Evolutionary conservation across 2,888 invertebrate species (phyloP), one percentile per base, ranked within the genome.

Genomic region (Miltochrista miniata): DNA sequence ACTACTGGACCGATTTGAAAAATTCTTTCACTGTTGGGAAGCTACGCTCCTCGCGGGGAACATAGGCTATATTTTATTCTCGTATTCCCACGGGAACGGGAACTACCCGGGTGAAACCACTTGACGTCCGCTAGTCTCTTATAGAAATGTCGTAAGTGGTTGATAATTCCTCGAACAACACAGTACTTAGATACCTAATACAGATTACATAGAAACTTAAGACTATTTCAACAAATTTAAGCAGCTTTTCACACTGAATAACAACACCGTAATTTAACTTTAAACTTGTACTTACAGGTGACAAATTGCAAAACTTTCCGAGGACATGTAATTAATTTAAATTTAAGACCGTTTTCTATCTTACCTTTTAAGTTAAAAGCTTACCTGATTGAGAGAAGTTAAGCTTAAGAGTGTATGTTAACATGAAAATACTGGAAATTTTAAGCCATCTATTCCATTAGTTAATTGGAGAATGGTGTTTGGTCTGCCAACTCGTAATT

Each of bases 271-370:
- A 45, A 45, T 31, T 41, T 46, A 18, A 46, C 41, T 18, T 31
- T 13, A 45, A 44, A 43, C 39, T 52, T 36, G 30, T 14, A 13
- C 18, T 5, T 2, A 24, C 13, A 5, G 9, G 44, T 38, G 52
- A 48, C 52, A 48, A 53, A 53, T 53, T 45, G 45, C 37, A 14
- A 13, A 53, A 53, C 33, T 53, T 53, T 34, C 10, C 7, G 29
- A 37, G 33, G 33, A 12, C 31, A 36, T 48, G 39, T 48, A 45
- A 53, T 48, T 48, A 48, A 53, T 53, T 53, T 31, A 35, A 48
- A 31, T 48, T 42, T 42, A 31, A 37, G 1, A 41, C 0, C 33
- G 48, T 41, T 36, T 29, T 36, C 29, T 10, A 35, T 33, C 15
- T n/a, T 29, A 36, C 29, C 12, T 45, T 14, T 14, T 30, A 13